Conservation (phyloP, 1,140 invertebrate genomes). For the Bradynema listronoti region DNA sequence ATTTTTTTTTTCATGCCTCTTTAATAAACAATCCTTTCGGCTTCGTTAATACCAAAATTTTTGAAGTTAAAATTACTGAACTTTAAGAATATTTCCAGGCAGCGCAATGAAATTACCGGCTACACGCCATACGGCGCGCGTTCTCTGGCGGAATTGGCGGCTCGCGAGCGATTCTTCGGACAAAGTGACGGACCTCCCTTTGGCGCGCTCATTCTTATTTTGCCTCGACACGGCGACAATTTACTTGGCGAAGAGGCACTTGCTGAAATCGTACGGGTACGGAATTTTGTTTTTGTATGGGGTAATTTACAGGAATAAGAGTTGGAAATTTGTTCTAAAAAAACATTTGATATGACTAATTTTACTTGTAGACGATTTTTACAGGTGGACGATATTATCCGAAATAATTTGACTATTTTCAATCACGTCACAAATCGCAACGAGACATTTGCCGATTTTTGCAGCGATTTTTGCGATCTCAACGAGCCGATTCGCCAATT, state of each 20-base stretch:
- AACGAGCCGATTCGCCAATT: conserved; percentile 33
- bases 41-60: conserved; percentile 2
- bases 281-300: too few species aligned
- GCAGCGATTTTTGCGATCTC: conserved; percentile 33
- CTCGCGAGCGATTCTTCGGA: conserved; percentile 12
- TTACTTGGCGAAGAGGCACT: conserved; percentile 18
- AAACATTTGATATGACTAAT: too few species aligned
- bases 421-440: conserved; percentile 22
- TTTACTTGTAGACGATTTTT: too few species aligned
- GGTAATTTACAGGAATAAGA: too few species aligned
- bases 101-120: conserved; percentile 38
- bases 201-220: conserved; percentile 20
- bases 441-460: conserved; percentile 34
- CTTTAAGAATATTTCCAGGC: conserved; percentile 19
- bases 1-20: background rate
- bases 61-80: background rate
- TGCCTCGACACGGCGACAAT: conserved; percentile 17
- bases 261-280: conserved; percentile 17
- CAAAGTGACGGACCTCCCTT: conserved; percentile 16
- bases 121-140: conserved; percentile 42
- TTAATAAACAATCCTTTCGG: conserved; percentile 9
- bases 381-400: conserved; percentile 26
- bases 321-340: too few species aligned
- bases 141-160: conserved; percentile 27
- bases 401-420: conserved; percentile 22